Evolutionary conservation across 2,888 invertebrate genomes (phyloP).

Genomic region (Pantelozetes paolii): DNA sequence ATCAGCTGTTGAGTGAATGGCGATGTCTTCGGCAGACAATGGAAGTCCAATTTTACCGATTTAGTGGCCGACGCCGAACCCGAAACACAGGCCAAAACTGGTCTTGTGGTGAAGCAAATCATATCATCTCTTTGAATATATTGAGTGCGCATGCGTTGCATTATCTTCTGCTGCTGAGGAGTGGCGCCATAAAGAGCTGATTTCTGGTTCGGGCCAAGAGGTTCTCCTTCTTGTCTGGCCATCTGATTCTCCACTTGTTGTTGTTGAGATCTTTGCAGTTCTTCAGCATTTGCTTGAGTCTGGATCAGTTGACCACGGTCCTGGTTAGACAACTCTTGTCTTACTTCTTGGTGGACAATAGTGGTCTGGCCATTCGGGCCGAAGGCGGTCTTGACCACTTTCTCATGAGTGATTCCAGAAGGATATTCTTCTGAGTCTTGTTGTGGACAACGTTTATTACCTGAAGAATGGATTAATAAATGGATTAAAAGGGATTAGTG

Average conservation of each 20-base stretch:
- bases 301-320: neutral
- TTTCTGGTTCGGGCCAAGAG: neutral
- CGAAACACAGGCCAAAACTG: slow-evolving; percentile 40
- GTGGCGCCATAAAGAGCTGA: neutral
- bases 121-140: slow-evolving; percentile 35
- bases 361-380: slow-evolving; percentile 1
- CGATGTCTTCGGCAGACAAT: slow-evolving; percentile 44
- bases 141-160: slow-evolving; percentile 36
- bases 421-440: neutral
- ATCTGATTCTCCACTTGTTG: neutral
- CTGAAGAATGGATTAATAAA: too few relatives aligned
- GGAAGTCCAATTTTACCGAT: slow-evolving; percentile 39
- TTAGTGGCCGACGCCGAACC: neutral
- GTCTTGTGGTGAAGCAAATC: slow-evolving; percentile 44
- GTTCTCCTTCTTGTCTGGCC: neutral
- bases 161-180: slow-evolving; percentile 17
- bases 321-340: neutral
- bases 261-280: slow-evolving; percentile 18
- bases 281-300: slow-evolving; percentile 19
- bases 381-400: neutral
- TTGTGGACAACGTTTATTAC: too few relatives aligned
- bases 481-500: too few relatives aligned
- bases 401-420: neutral
- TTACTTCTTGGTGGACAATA: neutral
- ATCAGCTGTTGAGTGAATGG: slow-evolving; percentile 42